A percentile compares a stretch with the other conserved stretches of the same genome.
These are phyloP conservation scores for Drosophila sulfurigaster DNA, from an alignment of 1,140 invertebrate genomes.

Conservation along the genomic window DNA sequence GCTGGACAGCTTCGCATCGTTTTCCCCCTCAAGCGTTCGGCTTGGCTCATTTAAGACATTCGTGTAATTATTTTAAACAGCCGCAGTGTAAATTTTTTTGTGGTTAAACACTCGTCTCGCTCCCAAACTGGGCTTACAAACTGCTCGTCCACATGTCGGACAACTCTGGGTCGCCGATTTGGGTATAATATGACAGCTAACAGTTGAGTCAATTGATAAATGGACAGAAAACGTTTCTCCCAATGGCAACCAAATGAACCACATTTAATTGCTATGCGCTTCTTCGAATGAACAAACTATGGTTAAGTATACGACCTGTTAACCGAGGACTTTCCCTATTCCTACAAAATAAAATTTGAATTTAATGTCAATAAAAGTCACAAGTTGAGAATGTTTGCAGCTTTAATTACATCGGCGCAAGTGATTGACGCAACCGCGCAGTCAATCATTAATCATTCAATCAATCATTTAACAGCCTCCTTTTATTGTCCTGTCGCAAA, in stretches of 20 bases:
- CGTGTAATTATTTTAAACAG: constrained; percentile 83
- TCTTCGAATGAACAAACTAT: constrained; percentile 21
- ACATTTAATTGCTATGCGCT: constrained; percentile 64
- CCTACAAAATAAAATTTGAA: constrained; percentile 48
- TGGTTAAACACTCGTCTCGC: constrained; percentile 74
- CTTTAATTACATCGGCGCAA: constrained; percentile 62
- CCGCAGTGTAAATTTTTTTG: constrained; percentile 75
- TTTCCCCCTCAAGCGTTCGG: constrained; percentile 45
- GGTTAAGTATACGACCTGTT: neutral
- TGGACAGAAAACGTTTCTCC: constrained; percentile 55
- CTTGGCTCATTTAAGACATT: constrained; percentile 73
- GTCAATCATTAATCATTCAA: constrained; percentile 83
- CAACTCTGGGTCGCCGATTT: constrained; percentile 57
- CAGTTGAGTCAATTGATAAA: constrained; percentile 81
- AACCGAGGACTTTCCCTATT: constrained; percentile 54
- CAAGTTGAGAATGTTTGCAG: constrained; percentile 22
- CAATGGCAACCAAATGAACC: constrained; percentile 65
- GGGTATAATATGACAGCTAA: constrained; percentile 84
- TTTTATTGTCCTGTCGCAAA: constrained; percentile 54
- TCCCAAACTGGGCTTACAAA: constrained; percentile 24
- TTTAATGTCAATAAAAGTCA: constrained; percentile 69
- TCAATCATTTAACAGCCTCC: constrained; percentile 69
- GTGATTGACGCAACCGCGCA: constrained; percentile 40
- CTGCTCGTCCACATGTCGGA: constrained; percentile 36
- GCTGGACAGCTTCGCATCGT: neutral